These are phyloP conservation scores for Patella ulyssiponensis DNA, from an alignment of 2,888 invertebrate genomes.

Conservation along the genomic window DNA sequence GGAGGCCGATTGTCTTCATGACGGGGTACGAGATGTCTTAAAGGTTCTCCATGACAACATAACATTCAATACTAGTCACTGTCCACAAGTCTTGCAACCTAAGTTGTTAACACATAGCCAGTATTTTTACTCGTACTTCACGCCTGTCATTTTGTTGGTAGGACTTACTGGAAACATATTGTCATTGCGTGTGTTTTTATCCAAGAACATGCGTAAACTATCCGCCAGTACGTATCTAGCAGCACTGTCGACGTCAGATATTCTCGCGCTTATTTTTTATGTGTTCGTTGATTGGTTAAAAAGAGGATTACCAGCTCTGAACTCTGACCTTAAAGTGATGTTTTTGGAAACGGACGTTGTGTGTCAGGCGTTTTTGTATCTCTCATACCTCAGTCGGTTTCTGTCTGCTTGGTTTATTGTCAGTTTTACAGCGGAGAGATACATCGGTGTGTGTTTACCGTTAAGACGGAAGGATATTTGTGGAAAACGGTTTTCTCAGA, in stretches of 20 bases:
- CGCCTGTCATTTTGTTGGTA: conserved; percentile 80
- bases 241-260: conserved; percentile 84
- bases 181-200: conserved; percentile 84
- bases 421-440: conserved; percentile 65
- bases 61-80: background rate
- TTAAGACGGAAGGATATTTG: conserved; percentile 60
- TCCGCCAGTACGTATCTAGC: conserved; percentile 86
- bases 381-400: conserved; percentile 74
- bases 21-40: conserved; percentile 23
- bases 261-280: conserved; percentile 79
- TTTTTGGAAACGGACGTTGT: conserved; percentile 73
- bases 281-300: conserved; percentile 68
- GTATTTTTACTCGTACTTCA: conserved; percentile 78
- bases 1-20: background rate
- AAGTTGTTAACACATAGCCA: conserved; percentile 34
- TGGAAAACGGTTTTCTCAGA: conserved; percentile 53
- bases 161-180: conserved; percentile 84
- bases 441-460: conserved; percentile 66
- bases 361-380: conserved; percentile 83
- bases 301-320: conserved; percentile 51
- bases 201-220: conserved; percentile 77
- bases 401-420: conserved; percentile 68
- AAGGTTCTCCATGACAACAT: background rate
- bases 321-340: conserved; percentile 43
- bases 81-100: conserved; percentile 10